phyloP scores from a whole-genome alignment of 1,140 invertebrate genomes.

The Monomorium pharaonis region DNA sequence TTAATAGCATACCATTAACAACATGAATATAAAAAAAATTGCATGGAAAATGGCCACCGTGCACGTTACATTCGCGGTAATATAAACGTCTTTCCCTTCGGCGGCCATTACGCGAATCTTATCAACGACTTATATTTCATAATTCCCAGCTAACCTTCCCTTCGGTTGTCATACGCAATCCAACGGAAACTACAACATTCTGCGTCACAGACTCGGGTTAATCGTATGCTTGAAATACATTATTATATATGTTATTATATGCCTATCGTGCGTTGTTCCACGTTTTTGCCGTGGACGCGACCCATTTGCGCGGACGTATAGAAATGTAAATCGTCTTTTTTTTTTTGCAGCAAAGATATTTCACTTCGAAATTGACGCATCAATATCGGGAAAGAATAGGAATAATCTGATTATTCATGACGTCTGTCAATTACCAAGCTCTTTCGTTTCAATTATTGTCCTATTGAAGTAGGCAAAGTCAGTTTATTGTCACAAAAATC shows the following conservation, averaged over 20 bases:
- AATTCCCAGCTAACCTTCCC: not conserved
- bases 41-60: constrained; percentile 7
- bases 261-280: not conserved
- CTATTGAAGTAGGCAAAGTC: not conserved
- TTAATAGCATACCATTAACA: constrained; percentile 22
- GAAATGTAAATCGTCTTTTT: not conserved
- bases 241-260: not conserved
- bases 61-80: not conserved
- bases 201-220: not conserved
- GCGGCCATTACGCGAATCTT: not conserved
- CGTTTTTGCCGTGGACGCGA: not conserved
- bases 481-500: not conserved
- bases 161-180: constrained; percentile 7
- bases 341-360: not conserved
- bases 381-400: not conserved
- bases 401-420: not conserved
- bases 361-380: not conserved
- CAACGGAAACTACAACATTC: not conserved
- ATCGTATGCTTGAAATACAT: not conserved
- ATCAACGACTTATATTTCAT: not conserved
- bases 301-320: not conserved
- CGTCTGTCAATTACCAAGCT: not conserved
- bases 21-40: constrained; percentile 28
- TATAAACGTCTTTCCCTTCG: not conserved
- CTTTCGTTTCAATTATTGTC: not conserved